phyloP scores from a whole-genome alignment of 2,113 vertebrate species.

The Pitta sordida region DNA sequence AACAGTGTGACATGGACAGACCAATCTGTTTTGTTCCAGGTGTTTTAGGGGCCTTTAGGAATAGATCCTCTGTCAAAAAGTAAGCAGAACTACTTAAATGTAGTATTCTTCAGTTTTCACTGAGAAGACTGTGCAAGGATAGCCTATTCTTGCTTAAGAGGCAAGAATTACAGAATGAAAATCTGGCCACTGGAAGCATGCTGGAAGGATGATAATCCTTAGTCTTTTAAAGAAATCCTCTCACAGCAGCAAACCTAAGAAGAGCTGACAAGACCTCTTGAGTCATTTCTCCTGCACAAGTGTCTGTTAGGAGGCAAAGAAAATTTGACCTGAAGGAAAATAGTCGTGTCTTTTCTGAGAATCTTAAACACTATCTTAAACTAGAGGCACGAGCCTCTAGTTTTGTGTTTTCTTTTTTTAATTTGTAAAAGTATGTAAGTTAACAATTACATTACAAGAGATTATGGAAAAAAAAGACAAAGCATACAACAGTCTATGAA shows the following conservation, averaged over 20 bases:
- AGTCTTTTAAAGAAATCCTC: background rate
- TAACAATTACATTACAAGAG: background rate
- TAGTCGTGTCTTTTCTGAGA: background rate
- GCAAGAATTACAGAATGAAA: background rate
- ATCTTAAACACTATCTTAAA: background rate
- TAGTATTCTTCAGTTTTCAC: background rate
- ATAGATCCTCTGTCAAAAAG: background rate
- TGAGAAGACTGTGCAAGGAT: background rate
- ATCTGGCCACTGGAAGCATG: background rate
- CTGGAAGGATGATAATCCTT: background rate
- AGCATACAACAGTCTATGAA: background rate
- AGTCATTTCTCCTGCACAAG: background rate
- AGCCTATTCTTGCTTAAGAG: background rate
- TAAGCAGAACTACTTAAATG: background rate
- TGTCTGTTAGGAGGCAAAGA: background rate
- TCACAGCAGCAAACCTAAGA: background rate
- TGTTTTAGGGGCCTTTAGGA: background rate
- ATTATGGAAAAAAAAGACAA: background rate
- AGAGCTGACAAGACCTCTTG: background rate
- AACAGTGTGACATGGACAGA: background rate
- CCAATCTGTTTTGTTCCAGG: background rate
- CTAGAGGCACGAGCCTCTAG: background rate
- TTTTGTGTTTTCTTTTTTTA: background rate
- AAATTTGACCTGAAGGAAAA: background rate
- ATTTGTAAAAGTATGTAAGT: background rate